These are phyloP conservation scores for Chiridota heheva DNA, from an alignment of 35 echinoderm and acorn worm genomes.

Conservation along the genomic window DNA sequence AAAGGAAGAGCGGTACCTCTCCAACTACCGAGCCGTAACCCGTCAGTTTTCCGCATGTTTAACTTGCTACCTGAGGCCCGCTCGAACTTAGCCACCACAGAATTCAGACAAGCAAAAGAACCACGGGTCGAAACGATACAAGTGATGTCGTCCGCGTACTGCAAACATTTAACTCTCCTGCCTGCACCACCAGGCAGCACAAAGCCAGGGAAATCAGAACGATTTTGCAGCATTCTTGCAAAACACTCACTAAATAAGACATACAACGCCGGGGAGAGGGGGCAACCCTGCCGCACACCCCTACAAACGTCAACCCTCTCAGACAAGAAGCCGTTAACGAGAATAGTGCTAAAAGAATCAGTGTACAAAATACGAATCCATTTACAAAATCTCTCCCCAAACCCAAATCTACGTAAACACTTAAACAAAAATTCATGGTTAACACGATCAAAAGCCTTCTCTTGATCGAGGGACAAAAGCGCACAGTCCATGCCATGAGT, in stretches of 20 bases:
- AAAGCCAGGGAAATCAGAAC: conserved; percentile 4
- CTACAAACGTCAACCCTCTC: conserved; percentile 6
- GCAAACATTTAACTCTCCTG: not conserved
- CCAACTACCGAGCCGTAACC: conserved; percentile 12
- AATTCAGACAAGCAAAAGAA: too few species aligned
- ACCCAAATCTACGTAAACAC: conserved; percentile 31
- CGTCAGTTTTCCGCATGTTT: conserved; percentile 16
- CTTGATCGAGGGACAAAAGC: conserved; percentile 39
- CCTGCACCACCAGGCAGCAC: not conserved
- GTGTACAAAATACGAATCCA: conserved; percentile 32
- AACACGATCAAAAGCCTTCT: too few species aligned
- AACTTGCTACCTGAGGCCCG: conserved; percentile 3
- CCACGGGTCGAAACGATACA: too few species aligned
- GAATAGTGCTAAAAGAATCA: not conserved
- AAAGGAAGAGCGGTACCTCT: not conserved
- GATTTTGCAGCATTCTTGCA: not conserved
- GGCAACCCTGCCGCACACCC: conserved; percentile 50
- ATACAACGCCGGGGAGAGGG: conserved; percentile 40
- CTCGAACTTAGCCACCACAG: not conserved
- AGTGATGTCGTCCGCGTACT: conserved; percentile 33
- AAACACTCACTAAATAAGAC: conserved; percentile 31
- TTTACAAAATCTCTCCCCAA: conserved; percentile 38
- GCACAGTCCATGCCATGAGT: conserved; percentile 11
- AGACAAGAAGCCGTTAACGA: conserved; percentile 34
- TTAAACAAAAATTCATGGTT: conserved; percentile 13